A percentile compares a stretch with the other conserved stretches of the same genome.
These are phyloP conservation scores for Aramus guarauna DNA, from an alignment of 2,113 vertebrate species.

Conservation along the genomic window DNA sequence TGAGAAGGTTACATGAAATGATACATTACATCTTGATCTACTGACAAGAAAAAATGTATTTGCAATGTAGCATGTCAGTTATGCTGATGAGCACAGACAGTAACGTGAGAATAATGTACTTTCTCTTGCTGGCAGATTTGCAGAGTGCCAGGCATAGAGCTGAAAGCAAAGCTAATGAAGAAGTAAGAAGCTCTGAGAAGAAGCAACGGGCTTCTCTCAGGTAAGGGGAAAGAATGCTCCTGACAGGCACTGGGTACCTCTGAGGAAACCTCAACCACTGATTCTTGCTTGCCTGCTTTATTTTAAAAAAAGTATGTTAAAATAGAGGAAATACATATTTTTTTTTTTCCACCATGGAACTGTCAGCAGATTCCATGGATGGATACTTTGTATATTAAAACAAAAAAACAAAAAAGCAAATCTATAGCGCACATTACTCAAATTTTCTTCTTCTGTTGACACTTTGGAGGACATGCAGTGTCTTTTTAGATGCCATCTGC, in stretches of 20 bases:
- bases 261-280: not conserved
- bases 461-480: not conserved
- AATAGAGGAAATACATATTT: not conserved
- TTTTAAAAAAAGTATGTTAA: not conserved
- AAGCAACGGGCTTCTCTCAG: constrained; percentile 87
- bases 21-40: not conserved
- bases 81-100: not conserved
- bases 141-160: constrained; percentile 83
- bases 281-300: not conserved
- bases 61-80: not conserved
- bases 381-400: not conserved
- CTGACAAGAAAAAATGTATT: not conserved
- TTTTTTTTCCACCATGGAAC: not conserved
- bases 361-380: not conserved
- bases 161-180: constrained; percentile 88
- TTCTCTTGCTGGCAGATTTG: constrained; percentile 74
- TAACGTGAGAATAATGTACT: not conserved
- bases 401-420: not conserved
- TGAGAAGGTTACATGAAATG: not conserved
- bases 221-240: constrained; percentile 64
- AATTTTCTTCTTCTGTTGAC: not conserved
- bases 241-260: not conserved
- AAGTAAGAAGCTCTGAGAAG: constrained; percentile 88
- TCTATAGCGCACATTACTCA: not conserved
- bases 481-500: not conserved